Conservation (phyloP, 2,113 vertebrate species). For the Pelobates fuscus region DNA sequence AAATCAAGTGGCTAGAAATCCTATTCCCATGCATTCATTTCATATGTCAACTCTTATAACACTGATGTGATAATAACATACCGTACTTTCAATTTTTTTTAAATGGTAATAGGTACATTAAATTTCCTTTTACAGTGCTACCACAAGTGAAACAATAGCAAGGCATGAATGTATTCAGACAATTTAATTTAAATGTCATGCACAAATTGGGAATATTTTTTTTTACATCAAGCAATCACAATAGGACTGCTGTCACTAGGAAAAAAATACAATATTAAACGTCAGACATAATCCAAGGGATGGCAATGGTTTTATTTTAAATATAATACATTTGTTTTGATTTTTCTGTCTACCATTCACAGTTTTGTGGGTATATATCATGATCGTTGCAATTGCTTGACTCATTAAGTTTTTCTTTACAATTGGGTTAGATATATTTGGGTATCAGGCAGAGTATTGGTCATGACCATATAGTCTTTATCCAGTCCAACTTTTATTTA, state of each 20-base stretch:
- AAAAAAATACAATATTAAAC: slow-evolving; percentile 39
- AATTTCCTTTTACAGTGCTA: slow-evolving; percentile 52
- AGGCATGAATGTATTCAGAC: slow-evolving; percentile 51
- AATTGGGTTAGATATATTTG: too few species aligned
- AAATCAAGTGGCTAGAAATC: slow-evolving; percentile 54
- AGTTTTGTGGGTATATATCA: too few species aligned
- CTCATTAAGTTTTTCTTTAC: too few species aligned
- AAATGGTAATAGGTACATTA: slow-evolving; percentile 49
- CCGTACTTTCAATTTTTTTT: slow-evolving; percentile 59
- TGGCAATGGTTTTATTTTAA: background rate
- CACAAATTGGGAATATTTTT: slow-evolving; percentile 44
- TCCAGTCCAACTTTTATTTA: too few species aligned
- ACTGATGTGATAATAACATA: slow-evolving; percentile 64
- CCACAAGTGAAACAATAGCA: slow-evolving; percentile 58
- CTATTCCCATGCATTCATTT: slow-evolving; percentile 53
- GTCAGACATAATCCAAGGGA: slow-evolving; percentile 22
- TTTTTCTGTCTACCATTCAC: background rate
- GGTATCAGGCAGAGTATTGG: too few species aligned
- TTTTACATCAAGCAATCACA: slow-evolving; percentile 51
- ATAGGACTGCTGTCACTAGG: slow-evolving; percentile 46
- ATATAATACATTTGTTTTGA: slow-evolving; percentile 18
- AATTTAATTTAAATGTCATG: slow-evolving; percentile 60
- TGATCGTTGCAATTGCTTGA: background rate
- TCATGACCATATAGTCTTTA: too few species aligned
- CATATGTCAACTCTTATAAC: slow-evolving; percentile 46